Evolutionary conservation across 2,888 invertebrate species (phyloP), one percentile per base, ranked within the genome.

Genomic region (Azorinus chamasolen): DNA sequence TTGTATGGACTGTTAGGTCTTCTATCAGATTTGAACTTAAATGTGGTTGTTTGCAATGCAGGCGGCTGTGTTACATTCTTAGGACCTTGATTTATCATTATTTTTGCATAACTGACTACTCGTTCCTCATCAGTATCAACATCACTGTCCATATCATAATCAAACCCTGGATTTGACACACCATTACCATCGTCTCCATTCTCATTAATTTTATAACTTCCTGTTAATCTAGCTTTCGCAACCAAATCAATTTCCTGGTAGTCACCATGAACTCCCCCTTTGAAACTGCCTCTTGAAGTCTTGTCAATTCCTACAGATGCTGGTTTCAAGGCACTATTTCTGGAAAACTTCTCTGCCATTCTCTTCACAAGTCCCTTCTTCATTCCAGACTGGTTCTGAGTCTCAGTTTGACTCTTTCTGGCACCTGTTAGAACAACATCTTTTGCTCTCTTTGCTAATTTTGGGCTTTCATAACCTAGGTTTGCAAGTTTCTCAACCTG

Each of bases 401-500:
- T 16, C 6, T 8, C 22, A n/a, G 1, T 20, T 10, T 57, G 20
- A 20, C 20, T 57, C 37, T 39, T 39, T 50, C 16, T 53, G 10
- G 68, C 39, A 18, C 68, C 68, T 37, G 68, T 68, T 39, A 68
- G 50, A 39, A 68, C n/a, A 27, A 59, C 24, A 14, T 50, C 43
- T 4, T 51, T 41, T 27, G 27, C 39, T 18, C 39, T 68, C 58
- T 51, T 50, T 27, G 68, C 59, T 8, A 68, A 39, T 46, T 69
- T 54, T 32, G 69, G 59, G 46, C 69, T 69, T 20, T 22, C 20
- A 45, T 61, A 69, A 16, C 69, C 69, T 39, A 75, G 46, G 20
- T 69, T 64, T 25, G 72, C 72, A 14, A 72, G n/a, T 32, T 65
- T 72, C 27, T 58, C 64, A 45, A 58, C 46, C 32, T 51, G 24